phyloP scores from a whole-genome alignment of 2,888 invertebrate species.

The Idaea straminata region DNA sequence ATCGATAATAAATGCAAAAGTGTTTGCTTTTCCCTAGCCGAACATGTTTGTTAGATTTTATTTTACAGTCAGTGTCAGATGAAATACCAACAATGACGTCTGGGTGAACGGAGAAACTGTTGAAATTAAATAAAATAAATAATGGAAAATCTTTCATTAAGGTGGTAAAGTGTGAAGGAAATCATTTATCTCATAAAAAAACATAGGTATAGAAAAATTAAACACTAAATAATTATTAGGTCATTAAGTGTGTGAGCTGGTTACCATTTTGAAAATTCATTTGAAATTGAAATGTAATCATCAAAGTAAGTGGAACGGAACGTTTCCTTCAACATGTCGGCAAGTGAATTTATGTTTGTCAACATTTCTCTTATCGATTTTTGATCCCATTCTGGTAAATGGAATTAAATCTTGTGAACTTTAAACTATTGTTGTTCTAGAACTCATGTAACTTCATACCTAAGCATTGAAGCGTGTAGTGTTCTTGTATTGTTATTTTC shows the following conservation, averaged over 20 bases:
- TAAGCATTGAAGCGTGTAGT: neutral
- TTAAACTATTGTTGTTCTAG: neutral
- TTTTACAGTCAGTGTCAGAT: neutral
- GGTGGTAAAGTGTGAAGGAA: too few species aligned
- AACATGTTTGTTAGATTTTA: neutral
- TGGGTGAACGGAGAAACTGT: neutral
- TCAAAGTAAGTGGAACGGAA: slow-evolving; percentile 26
- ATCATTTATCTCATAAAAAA: too few species aligned
- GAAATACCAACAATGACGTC: slow-evolving; percentile 7
- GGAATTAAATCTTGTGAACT: slow-evolving; percentile 9
- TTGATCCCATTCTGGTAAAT: slow-evolving; percentile 13
- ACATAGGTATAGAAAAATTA: too few species aligned
- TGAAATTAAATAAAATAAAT: slow-evolving; percentile 1
- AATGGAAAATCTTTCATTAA: too few species aligned
- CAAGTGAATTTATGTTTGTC: slow-evolving; percentile 61
- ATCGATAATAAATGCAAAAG: neutral
- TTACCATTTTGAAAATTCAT: neutral
- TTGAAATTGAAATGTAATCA: neutral
- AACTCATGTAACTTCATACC: neutral
- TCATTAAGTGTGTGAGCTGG: too few species aligned
- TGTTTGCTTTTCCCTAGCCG: neutral
- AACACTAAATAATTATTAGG: too few species aligned
- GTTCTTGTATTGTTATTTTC: neutral
- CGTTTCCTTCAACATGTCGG: slow-evolving; percentile 46
- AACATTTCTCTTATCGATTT: slow-evolving; percentile 62